Base-by-base conservation (phyloP, 2,797 vertebrate species). In the Hydrocynus forskahlii region DNA sequence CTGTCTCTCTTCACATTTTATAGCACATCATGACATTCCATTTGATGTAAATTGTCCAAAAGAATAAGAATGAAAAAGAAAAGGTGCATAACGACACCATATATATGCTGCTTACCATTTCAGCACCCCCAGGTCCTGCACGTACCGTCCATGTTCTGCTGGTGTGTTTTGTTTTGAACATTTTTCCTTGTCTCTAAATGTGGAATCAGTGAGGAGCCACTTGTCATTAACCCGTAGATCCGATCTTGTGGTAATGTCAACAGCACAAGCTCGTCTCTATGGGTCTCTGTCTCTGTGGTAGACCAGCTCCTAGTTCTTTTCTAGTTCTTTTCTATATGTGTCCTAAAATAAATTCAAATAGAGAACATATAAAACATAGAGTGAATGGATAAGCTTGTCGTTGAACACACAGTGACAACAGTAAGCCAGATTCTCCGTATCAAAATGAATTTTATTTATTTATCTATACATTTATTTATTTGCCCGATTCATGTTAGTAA, bases 171-270 rank as follows among this genome's bases (percentile, higher is more conserved):
- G 14, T 52, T 25, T 59, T 10, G 35, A 71, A 66, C 57, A 62
- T 14, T 64, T 52, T 59, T 29, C 21, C 7, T 43, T 17, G 67
- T 40, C 17, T 16, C 59, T 71, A 14, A 19, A 54, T n/a, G 54
- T 19, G 66, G 71, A 45, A 55, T 81, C 80, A 83, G n/a, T 17
- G 73, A 75, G 69, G 72, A 90, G 91, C 98, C 97, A 95, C 89
- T 93, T 97, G 97, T 95, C 97, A 97, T 96, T 97, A 99, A 99
- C 98, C 98, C 98, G 97, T 99, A 99, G 98, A 99, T 99, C 98
- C 98, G 98, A 99, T 99, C 98, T 99, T 99, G 98, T 99, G 98
- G 94, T 96, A 92, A 95, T 95, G 95, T 88, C 91, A 90, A 95
- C 92, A 89, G 89, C 97, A 96, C 98, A 99, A 99, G 98, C 96